phyloP scores from a whole-genome alignment of 2,797 vertebrate genomes.

The Siniperca scherzeri region DNA sequence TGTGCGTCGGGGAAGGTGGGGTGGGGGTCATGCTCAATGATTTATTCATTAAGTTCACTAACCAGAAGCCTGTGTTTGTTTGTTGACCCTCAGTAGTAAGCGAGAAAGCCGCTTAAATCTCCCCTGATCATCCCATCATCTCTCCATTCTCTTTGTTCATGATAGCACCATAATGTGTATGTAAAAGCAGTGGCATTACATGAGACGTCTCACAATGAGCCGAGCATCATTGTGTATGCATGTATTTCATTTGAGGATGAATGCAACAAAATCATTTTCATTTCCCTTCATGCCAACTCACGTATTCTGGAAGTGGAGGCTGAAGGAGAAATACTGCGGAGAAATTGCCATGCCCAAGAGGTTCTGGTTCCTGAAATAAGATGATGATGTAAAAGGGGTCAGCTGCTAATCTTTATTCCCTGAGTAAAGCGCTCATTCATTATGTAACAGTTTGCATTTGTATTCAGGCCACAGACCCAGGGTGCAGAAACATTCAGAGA shows the following conservation, averaged over 20 bases:
- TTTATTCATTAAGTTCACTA: constrained; percentile 94
- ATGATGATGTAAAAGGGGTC: constrained; percentile 85
- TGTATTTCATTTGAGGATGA: constrained; percentile 47
- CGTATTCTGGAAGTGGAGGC: constrained; percentile 60
- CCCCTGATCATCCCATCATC: constrained; percentile 55
- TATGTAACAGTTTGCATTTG: constrained; percentile 88
- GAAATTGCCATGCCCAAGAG: constrained; percentile 73
- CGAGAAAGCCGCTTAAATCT: constrained; percentile 60
- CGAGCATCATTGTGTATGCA: background rate
- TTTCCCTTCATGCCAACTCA: constrained; percentile 25
- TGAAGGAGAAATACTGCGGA: constrained; percentile 61
- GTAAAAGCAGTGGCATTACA: constrained; percentile 26
- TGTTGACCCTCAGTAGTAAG: constrained; percentile 70
- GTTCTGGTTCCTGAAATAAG: constrained; percentile 83
- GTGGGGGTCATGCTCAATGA: constrained; percentile 78
- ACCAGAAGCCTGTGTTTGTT: constrained; percentile 88
- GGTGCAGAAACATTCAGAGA: constrained; percentile 79
- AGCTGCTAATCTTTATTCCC: constrained; percentile 88
- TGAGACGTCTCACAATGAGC: constrained; percentile 16
- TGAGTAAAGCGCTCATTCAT: constrained; percentile 87
- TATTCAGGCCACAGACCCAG: constrained; percentile 85
- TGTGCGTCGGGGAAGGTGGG: constrained; percentile 57
- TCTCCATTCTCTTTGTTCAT: constrained; percentile 37
- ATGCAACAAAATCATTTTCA: constrained; percentile 21
- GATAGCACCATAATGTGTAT: constrained; percentile 24